phyloP scores from a whole-genome alignment of 2,797 vertebrate genomes.

The Malurus leucopterus region DNA sequence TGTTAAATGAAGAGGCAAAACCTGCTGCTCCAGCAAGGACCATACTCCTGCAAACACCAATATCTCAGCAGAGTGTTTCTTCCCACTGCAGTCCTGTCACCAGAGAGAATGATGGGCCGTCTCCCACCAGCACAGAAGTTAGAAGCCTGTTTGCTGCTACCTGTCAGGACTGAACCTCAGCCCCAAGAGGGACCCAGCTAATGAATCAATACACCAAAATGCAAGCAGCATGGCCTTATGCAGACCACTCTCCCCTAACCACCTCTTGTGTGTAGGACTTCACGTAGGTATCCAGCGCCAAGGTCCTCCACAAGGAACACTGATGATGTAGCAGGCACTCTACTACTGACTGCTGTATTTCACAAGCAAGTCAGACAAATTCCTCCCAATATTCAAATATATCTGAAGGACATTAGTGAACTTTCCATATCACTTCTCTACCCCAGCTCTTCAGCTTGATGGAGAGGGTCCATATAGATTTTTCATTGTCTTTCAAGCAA shows the following conservation, averaged over 20 bases:
- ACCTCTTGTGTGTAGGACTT: background rate
- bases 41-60: background rate
- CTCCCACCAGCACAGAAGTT: rapidly evolving
- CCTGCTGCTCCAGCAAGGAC: background rate
- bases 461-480: background rate
- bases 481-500: background rate
- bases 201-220: background rate
- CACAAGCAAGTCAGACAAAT: background rate
- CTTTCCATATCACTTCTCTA: background rate
- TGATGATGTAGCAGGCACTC: background rate
- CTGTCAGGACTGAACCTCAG: background rate
- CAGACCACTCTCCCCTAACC: rapidly evolving
- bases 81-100: background rate
- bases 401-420: background rate
- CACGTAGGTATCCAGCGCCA: rapidly evolving
- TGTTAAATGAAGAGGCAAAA: background rate
- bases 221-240: rapidly evolving
- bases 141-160: background rate
- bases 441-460: background rate
- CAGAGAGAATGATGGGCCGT: background rate
- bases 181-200: background rate
- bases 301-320: background rate
- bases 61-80: background rate
- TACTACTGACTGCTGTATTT: background rate
- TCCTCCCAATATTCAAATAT: background rate